Base-by-base conservation (phyloP, 2,888 invertebrate genomes). In the Meteorus colon region DNA sequence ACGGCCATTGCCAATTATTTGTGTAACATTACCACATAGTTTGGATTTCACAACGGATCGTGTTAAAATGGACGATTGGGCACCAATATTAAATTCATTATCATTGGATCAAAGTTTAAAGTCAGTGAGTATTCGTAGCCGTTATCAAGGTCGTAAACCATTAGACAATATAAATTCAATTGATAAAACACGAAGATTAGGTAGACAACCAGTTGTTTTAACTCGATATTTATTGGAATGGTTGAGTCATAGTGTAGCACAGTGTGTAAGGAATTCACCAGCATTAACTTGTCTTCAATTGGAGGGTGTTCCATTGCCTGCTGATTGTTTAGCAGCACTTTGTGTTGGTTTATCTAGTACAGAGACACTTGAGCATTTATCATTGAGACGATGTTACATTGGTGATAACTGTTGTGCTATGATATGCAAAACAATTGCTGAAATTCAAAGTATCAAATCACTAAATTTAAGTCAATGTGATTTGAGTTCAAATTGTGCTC, bases 31-130 rank as follows among this genome's bases (percentile, higher is more conserved):
- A 37, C 89, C 89, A 1, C 83, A 92, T 68, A 88, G 90, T 59
- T 83, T 94, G 78, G 95, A 96, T 81, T 94, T 96, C 83, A 92
- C 92, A 80, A 94, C 94, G 70, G 96, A 96, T 85, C 92, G 95
- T 80, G 91, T 96, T 69, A 94, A 94, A 84, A 93, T 94, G 78
- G 93, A 92, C 78, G 95, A 96, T 81, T 96, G 96, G 96, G 91
- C 92, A 41, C 93, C 95, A 1, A 93, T 96, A 67, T 89, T 95
- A 69, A 94, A 94, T 82, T 94, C 96, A 0, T 89, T 96, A 5
- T 92, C 93, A 67, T 91, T 93, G 80, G 96, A 96, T 87, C 91
- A 93, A 69, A 94, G 94, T 77, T 91, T 96, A 4, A 94, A 86
- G 91, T 93, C 77, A 27, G 91, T 96, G 78, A 91, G 92, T 45